A percentile compares a stretch with the other conserved stretches of the same genome.
These are phyloP conservation scores for Lepidocyrtinus sp. DNA, from an alignment of 2,888 invertebrate genomes.

Conservation along the genomic window DNA sequence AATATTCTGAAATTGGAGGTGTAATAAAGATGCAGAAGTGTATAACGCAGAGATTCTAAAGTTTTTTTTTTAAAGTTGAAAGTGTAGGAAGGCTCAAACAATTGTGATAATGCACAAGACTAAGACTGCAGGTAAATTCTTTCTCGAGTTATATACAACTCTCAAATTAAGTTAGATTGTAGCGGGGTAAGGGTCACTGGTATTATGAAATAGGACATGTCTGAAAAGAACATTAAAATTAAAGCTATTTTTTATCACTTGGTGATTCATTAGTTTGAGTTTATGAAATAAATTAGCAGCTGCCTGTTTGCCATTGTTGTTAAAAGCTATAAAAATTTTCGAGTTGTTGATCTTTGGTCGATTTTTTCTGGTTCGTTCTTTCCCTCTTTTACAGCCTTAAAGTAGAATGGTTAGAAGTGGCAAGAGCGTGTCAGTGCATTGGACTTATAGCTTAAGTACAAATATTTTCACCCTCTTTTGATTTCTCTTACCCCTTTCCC, in stretches of 20 bases:
- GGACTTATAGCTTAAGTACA: constrained; percentile 3
- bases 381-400: not conserved
- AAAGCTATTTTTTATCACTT: not conserved
- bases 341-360: constrained; percentile 28
- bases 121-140: too few species aligned
- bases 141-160: too few species aligned
- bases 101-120: too few species aligned
- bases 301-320: constrained; percentile 37
- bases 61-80: too few species aligned
- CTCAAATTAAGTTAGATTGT: not conserved
- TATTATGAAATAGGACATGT: not conserved
- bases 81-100: too few species aligned
- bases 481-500: not conserved
- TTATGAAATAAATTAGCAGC: constrained; percentile 36
- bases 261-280: not conserved
- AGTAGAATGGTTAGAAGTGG: constrained; percentile 20
- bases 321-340: constrained; percentile 28
- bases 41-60: too few species aligned
- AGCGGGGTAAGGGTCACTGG: not conserved
- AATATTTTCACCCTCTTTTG: constrained; percentile 8
- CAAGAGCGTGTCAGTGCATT: constrained; percentile 16
- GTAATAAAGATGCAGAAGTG: too few species aligned
- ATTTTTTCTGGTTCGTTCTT: constrained; percentile 6
- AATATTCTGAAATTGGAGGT: too few species aligned
- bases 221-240: not conserved